These are phyloP conservation scores for Brachionus rotundiformis DNA, from an alignment of 1,140 invertebrate species.

Conservation along the genomic window DNA sequence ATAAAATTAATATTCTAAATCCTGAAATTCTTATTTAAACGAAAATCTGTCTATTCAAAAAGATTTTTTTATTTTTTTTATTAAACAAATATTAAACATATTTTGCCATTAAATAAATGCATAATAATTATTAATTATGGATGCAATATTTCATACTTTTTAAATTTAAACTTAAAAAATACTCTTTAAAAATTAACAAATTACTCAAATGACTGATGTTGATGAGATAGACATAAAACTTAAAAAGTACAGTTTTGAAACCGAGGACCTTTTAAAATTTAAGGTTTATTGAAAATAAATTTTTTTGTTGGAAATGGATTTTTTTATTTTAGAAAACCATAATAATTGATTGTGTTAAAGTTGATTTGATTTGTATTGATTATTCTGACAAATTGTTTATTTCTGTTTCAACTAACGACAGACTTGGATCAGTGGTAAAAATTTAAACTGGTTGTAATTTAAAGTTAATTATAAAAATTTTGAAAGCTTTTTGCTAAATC, in stretches of 20 bases:
- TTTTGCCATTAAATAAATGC: too few species aligned
- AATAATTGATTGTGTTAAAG: neutral
- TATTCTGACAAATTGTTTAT: conserved; percentile 48
- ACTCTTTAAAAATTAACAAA: neutral
- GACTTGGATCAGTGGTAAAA: conserved; percentile 38
- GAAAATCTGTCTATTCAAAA: too few species aligned
- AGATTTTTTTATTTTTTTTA: too few species aligned
- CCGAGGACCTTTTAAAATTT: neutral
- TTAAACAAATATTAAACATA: too few species aligned
- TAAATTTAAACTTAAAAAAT: neutral
- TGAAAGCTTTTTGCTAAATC: conserved; percentile 47
- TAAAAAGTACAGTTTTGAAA: conserved; percentile 11
- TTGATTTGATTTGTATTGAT: conserved; percentile 49
- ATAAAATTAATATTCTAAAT: too few species aligned
- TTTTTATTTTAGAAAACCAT: conserved; percentile 21
- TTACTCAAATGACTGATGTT: conserved; percentile 48
- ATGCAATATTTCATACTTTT: conserved; percentile 1
- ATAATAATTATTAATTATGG: too few species aligned
- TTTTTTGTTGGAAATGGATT: neutral
- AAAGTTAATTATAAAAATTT: neutral
- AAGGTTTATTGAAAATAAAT: neutral
- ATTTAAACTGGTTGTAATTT: neutral
- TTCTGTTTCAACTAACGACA: conserved; percentile 23
- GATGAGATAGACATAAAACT: conserved; percentile 40
- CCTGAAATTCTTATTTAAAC: too few species aligned